Base-by-base conservation (phyloP, 1,140 invertebrate species). In the Bombus soroeensis region DNA sequence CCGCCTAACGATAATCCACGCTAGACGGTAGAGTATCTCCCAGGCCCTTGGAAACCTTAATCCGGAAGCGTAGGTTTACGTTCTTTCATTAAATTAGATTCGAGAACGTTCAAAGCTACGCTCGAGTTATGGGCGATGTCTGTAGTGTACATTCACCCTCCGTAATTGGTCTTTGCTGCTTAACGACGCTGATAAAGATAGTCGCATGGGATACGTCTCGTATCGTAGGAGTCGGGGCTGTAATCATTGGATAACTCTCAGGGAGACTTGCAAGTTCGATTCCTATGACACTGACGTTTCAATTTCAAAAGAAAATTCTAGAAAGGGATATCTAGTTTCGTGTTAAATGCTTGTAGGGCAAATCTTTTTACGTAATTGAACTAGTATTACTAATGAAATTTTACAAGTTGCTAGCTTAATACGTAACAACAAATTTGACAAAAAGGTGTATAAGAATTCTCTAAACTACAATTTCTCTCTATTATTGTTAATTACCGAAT, bases 61-160 rank as follows among this genome's bases (percentile, higher is more conserved):
- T 43, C 53, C 3, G 32, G 1, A 5, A 74, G n/a, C 71, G 34
- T n/a, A 41, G 34, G 68, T 57, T 81, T 72, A 59, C 68, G 28
- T 32, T n/a, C 66, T 64, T 64, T 74, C 57, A 34, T 82, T 74
- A 75, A 74, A 73, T 62, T 62, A 43, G n/a, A 74, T 73, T 47
- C n/a, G 22, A 47, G 39, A 62, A 62, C 28, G 66, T 13, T 81
- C 28, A 41, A 32, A 22, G 37, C 12, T 13, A 28, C 18, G 66
- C 28, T 39, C 41, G 13, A 34, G 10, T 71, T 59, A 59, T 25
- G 28, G 66, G 18, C 34, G 41, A 32, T 0, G 34, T 2, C 18
- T 43, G 37, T 25, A 64, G 9, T 41, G 34, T n/a, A 39, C 53
- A n/a, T 15, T 34, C 18, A 32, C 5, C 8, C 18, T 28, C 25